Conservation (phyloP, 1,140 invertebrate species). For the Penaeus vannamei region DNA sequence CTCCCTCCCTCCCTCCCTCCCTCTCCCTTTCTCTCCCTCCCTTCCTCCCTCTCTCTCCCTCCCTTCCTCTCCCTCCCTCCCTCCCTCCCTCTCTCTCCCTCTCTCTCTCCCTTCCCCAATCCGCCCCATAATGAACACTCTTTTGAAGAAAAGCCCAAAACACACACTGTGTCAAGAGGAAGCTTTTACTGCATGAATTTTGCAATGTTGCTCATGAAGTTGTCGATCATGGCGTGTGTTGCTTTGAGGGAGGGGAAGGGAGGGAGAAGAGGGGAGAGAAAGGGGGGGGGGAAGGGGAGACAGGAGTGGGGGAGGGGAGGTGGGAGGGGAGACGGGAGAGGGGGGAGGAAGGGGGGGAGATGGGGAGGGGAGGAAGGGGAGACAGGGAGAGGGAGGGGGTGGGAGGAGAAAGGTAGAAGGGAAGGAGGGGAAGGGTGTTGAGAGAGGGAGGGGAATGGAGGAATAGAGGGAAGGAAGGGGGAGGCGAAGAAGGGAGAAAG, state of each 20-base stretch:
- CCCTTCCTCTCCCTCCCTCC: background rate
- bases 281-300: background rate
- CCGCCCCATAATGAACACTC: background rate
- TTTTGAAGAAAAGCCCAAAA: too few species aligned
- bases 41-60: background rate
- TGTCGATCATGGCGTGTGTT: background rate
- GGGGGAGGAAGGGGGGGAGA: too few species aligned
- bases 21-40: background rate
- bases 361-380: too few species aligned
- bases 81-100: background rate
- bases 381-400: background rate
- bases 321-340: background rate
- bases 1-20: background rate
- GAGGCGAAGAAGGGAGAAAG: background rate
- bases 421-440: too few species aligned
- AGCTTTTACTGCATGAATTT: too few species aligned
- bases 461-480: background rate
- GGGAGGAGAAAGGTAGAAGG: too few species aligned
- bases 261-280: background rate
- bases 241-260: background rate
- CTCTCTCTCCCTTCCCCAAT: background rate
- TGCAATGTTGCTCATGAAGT: background rate
- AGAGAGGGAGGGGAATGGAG: too few species aligned
- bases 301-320: background rate
- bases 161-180: too few species aligned